Conservation (phyloP, 2,888 invertebrate species). For the Neria commutata region DNA sequence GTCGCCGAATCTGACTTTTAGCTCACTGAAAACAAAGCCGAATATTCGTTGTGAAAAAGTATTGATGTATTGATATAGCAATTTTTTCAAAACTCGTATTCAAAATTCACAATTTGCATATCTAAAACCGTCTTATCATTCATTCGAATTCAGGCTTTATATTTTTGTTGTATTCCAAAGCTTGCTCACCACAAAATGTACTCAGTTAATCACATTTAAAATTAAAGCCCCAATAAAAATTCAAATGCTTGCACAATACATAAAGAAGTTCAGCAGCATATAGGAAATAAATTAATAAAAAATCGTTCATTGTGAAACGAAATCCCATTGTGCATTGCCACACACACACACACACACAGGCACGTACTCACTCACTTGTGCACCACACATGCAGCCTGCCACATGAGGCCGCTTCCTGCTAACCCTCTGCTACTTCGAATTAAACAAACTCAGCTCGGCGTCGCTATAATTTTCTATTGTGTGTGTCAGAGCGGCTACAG, state of each 20-base stretch:
- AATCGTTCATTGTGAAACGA: not conserved
- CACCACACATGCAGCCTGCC: no score
- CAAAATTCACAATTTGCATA: no score
- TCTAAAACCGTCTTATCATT: no score
- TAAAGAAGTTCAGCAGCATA: not conserved
- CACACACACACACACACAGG: not conserved
- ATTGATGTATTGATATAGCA: no score
- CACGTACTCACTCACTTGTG: no score
- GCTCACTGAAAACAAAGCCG: no score
- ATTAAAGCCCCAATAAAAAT: slow-evolving; percentile 14
- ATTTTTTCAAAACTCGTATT: no score
- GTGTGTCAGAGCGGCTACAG: slow-evolving; percentile 44
- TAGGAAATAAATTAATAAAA: not conserved
- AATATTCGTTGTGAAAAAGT: no score
- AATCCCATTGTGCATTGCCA: not conserved
- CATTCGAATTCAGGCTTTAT: no score
- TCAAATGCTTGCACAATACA: slow-evolving; percentile 5
- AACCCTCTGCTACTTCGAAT: not conserved
- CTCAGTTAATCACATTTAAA: slow-evolving; percentile 2
- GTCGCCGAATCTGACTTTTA: no score
- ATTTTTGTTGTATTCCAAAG: no score
- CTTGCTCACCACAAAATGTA: no score
- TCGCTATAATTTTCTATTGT: slow-evolving; percentile 14
- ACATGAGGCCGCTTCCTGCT: not conserved
- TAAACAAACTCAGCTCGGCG: not conserved